Conservation (phyloP, 2,797 vertebrate species). For the Enteromius paludinosus region DNA sequence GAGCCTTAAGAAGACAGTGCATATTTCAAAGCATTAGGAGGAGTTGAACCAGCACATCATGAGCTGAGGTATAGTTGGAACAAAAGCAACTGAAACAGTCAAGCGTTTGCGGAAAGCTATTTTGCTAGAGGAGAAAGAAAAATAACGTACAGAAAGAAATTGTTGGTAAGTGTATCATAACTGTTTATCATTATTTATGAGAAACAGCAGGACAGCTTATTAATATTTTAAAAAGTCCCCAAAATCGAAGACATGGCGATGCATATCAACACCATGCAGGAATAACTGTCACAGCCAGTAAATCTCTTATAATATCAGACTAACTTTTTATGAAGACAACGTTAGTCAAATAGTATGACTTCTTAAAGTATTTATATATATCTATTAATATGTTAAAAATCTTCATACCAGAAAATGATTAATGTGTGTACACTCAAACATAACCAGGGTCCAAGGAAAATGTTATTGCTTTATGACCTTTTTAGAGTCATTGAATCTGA, state of each 20-base stretch:
- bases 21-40: too few relatives aligned
- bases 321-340: neutral
- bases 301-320: neutral
- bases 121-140: neutral
- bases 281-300: neutral
- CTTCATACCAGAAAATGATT: too few relatives aligned
- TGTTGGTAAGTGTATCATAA: neutral
- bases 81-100: constrained; percentile 1
- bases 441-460: neutral
- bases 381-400: too few relatives aligned
- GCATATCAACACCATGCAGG: neutral
- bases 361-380: neutral
- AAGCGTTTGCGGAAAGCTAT: neutral
- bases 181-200: neutral
- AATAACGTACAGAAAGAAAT: neutral
- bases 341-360: neutral
- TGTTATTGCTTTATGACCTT: too few relatives aligned
- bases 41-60: neutral
- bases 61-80: constrained; percentile 14
- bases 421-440: too few relatives aligned
- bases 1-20: neutral
- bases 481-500: too few relatives aligned
- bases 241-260: too few relatives aligned
- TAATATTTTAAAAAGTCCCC: neutral
- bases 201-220: neutral